These are phyloP conservation scores for Creontiades dilutus DNA, from an alignment of 2,888 invertebrate genomes.

Conservation along the genomic window DNA sequence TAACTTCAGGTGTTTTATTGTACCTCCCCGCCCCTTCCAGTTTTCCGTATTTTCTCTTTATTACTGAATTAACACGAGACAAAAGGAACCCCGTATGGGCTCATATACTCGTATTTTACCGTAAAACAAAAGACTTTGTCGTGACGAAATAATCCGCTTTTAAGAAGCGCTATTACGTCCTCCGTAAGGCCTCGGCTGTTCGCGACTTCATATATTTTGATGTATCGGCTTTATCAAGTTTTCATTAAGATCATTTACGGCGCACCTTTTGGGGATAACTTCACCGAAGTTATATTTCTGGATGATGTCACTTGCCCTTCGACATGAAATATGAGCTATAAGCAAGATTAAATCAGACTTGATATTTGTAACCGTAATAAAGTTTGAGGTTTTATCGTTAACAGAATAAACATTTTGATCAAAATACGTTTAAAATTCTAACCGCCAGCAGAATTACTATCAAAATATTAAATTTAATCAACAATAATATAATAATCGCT, in stretches of 20 bases:
- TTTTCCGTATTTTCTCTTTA: conserved; percentile 40
- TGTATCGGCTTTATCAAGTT: conserved; percentile 27
- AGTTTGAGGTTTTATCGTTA: no score
- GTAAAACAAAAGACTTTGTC: conserved; percentile 35
- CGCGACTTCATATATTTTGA: conserved; percentile 24
- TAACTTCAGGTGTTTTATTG: conserved; percentile 49
- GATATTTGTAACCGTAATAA: no score
- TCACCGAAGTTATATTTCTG: background rate
- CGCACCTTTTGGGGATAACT: background rate
- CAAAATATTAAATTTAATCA: no score
- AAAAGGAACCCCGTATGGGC: background rate
- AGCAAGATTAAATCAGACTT: no score
- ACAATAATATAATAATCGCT: no score
- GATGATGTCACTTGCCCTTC: no score
- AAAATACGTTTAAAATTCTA: no score
- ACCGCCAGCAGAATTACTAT: no score
- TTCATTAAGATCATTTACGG: conserved; percentile 2
- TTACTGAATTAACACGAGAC: conserved; percentile 48
- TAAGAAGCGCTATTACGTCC: background rate
- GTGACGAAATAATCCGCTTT: conserved; percentile 31
- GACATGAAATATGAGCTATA: no score
- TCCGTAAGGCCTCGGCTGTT: background rate
- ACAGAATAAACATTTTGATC: no score
- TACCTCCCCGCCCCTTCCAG: background rate
- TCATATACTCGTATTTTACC: conserved; percentile 11